These are phyloP conservation scores for Oriolus oriolus DNA, from an alignment of 2,113 vertebrate genomes.

Conservation along the genomic window DNA sequence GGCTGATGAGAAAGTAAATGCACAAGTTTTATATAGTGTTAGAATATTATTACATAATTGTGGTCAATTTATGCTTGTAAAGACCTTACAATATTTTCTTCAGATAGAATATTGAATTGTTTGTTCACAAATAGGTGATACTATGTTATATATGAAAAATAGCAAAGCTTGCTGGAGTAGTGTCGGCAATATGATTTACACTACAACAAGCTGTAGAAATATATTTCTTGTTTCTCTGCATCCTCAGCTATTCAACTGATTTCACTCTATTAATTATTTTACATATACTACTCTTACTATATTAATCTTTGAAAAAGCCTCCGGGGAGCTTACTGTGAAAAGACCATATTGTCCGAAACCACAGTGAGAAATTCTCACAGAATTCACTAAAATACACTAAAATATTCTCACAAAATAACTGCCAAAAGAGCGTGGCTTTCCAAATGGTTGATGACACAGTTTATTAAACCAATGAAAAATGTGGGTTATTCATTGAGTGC, in stretches of 20 bases:
- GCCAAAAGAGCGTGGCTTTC: neutral
- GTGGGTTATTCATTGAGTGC: neutral
- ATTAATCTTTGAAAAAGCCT: neutral
- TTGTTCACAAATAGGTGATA: neutral
- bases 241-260: neutral
- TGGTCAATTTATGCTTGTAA: neutral
- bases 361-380: neutral
- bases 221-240: neutral
- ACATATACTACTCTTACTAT: neutral
- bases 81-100: neutral
- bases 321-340: neutral
- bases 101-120: rapidly evolving
- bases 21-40: neutral
- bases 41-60: neutral
- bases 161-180: neutral
- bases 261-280: neutral
- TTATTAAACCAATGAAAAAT: neutral
- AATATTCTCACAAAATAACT: neutral
- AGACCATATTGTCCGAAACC: neutral
- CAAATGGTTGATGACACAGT: neutral
- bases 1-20: neutral
- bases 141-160: neutral
- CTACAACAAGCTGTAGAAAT: neutral
- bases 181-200: neutral
- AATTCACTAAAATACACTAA: neutral